Percentiles rank a stretch among this genome's conserved stretches.
Evolutionary conservation across 2,888 invertebrate species (phyloP).

Genomic region (Troglohyphantes excavatus): DNA sequence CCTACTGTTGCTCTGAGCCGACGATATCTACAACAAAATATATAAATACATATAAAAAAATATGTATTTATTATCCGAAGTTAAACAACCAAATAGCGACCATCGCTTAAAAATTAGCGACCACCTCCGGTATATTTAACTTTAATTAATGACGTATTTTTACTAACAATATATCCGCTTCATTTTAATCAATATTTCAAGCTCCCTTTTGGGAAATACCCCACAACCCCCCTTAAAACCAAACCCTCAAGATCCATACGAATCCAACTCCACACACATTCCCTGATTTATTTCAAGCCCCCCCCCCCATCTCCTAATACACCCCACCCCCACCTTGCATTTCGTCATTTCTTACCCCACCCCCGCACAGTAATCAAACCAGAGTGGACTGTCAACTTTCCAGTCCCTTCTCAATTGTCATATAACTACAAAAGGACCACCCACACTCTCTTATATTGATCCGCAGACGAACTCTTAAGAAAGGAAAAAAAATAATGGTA

Average conservation of each 20-base stretch:
- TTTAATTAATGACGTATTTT: no score
- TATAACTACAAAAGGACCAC: constrained; percentile 58
- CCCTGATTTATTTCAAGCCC: constrained; percentile 21
- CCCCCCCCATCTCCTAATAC: not conserved
- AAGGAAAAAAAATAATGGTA: not conserved
- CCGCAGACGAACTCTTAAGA: constrained; percentile 4
- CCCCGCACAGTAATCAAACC: constrained; percentile 64
- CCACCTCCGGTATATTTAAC: no score
- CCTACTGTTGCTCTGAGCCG: no score
- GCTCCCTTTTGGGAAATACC: not conserved
- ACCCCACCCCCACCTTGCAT: no score
- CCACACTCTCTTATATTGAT: constrained; percentile 67
- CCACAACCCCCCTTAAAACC: not conserved
- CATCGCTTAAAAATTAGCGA: no score
- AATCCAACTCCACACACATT: constrained; percentile 10
- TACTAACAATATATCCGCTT: no score
- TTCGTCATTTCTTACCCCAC: no score
- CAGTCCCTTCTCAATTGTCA: constrained; percentile 39
- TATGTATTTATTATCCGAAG: no score
- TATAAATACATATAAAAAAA: no score
- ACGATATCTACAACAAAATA: no score
- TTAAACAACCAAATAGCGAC: no score
- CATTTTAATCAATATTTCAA: no score
- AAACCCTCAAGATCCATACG: not conserved
- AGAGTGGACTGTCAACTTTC: constrained; percentile 75